phyloP scores from a whole-genome alignment of 2,888 invertebrate species.

The Pseudococcus longispinus region DNA sequence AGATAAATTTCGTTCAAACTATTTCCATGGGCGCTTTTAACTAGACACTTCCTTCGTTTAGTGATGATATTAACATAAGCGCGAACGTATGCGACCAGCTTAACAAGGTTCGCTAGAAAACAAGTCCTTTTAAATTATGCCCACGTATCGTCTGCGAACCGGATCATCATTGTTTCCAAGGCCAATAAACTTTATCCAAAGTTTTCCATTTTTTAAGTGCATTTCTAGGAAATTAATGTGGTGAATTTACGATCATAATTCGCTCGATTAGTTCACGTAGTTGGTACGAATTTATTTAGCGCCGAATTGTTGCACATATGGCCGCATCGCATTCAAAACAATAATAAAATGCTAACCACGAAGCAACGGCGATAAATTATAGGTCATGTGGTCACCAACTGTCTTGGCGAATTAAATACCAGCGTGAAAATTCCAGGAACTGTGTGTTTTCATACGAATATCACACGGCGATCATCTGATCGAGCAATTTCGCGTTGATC shows the following conservation, averaged over 20 bases:
- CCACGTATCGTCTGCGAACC: slow-evolving; percentile 48
- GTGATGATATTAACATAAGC: slow-evolving; percentile 44
- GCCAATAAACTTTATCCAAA: slow-evolving; percentile 46
- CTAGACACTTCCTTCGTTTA: slow-evolving; percentile 51
- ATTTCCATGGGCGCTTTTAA: slow-evolving; percentile 49
- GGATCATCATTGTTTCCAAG: slow-evolving; percentile 55
- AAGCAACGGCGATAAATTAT: background rate
- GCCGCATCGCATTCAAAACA: background rate
- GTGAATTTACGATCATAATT: background rate
- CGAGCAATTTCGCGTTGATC: background rate
- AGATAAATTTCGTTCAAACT: slow-evolving; percentile 44
- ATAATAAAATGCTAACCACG: background rate
- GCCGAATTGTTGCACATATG: background rate
- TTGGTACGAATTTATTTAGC: too few relatives aligned
- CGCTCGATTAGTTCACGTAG: background rate
- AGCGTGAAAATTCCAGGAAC: background rate
- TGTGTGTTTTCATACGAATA: background rate
- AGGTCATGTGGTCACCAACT: background rate
- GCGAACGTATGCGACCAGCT: slow-evolving; percentile 30
- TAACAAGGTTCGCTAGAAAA: slow-evolving; percentile 51
- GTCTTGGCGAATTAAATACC: background rate
- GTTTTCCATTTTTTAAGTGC: slow-evolving; percentile 18
- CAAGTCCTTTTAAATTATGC: slow-evolving; percentile 51
- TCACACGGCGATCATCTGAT: background rate
- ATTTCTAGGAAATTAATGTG: background rate